A percentile compares a stretch with the other conserved stretches of the same genome.
These are phyloP conservation scores for Drosophila ercepeae DNA, from an alignment of 1,140 invertebrate genomes.

Conservation along the genomic window DNA sequence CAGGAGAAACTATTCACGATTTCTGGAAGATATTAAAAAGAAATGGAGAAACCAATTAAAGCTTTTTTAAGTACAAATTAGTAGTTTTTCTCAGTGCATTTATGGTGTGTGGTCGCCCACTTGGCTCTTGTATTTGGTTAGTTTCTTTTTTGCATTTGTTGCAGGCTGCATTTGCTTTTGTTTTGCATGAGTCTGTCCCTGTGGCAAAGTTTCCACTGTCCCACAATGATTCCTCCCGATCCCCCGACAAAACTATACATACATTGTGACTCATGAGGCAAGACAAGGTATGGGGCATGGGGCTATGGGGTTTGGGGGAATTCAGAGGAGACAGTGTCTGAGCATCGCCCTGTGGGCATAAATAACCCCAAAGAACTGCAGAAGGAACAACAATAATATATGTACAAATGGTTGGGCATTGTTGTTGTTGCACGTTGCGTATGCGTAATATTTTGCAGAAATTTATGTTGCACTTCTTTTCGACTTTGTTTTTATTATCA, in stretches of 20 bases:
- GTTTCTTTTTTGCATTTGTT: constrained; percentile 24
- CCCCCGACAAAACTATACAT: constrained; percentile 31
- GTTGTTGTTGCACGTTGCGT: constrained; percentile 57
- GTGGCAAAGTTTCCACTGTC: constrained; percentile 70
- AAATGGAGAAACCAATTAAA: no score
- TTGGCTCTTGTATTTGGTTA: constrained; percentile 44
- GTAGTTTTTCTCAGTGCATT: constrained; percentile 49
- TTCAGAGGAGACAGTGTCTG: constrained; percentile 31
- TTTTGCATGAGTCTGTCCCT: constrained; percentile 57
- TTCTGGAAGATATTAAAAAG: constrained; percentile 1
- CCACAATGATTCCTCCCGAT: constrained; percentile 57
- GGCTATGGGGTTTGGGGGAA: constrained; percentile 2
- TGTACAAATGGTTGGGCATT: constrained; percentile 22
- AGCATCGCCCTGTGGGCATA: constrained; percentile 50
- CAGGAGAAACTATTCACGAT: neutral
- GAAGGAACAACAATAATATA: constrained; percentile 37
- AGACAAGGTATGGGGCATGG: neutral
- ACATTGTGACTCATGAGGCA: constrained; percentile 24
- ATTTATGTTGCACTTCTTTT: constrained; percentile 79
- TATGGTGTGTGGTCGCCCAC: constrained; percentile 71
- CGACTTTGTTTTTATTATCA: constrained; percentile 77
- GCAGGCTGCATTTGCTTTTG: constrained; percentile 64
- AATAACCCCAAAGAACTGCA: constrained; percentile 56
- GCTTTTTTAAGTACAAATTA: no score
- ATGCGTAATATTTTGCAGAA: constrained; percentile 75